Conservation (phyloP, 2,113 vertebrate genomes). For the Varanus salvator region DNA sequence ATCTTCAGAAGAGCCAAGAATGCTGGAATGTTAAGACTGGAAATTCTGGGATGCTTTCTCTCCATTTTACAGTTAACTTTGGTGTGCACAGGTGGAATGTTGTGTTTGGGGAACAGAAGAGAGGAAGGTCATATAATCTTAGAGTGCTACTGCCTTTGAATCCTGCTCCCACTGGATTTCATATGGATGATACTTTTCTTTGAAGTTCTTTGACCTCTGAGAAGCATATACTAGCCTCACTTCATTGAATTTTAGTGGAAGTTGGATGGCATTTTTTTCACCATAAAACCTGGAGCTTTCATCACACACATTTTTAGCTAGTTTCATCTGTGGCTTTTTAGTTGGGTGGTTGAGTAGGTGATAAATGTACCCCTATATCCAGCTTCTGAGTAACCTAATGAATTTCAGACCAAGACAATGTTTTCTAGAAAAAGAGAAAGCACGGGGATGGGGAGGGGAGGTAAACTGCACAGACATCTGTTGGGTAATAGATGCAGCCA, state of each 20-base stretch:
- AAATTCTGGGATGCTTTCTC: not conserved
- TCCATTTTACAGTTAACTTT: not conserved
- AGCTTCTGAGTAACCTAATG: slow-evolving; percentile 24
- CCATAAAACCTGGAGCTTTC: not conserved
- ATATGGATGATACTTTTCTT: not conserved
- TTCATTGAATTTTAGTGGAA: not conserved
- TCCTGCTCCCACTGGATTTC: not conserved
- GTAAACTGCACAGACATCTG: slow-evolving; percentile 7
- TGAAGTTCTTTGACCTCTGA: not conserved
- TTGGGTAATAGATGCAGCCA: slow-evolving; percentile 3
- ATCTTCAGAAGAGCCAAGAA: not conserved
- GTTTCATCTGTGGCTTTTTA: not conserved
- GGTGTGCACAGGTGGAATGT: not conserved
- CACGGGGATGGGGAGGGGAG: not conserved
- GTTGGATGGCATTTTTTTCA: not conserved
- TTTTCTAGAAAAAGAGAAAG: not conserved
- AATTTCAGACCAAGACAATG: slow-evolving; percentile 33
- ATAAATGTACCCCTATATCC: not conserved
- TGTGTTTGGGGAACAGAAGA: not conserved
- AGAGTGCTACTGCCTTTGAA: not conserved
- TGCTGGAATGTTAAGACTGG: not conserved
- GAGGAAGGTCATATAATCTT: not conserved
- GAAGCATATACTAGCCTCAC: not conserved
- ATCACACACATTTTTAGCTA: slow-evolving; percentile 1
- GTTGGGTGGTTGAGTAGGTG: not conserved